These are phyloP conservation scores for Meteorus cinctellus DNA, from an alignment of 2,888 invertebrate species.

Conservation along the genomic window DNA sequence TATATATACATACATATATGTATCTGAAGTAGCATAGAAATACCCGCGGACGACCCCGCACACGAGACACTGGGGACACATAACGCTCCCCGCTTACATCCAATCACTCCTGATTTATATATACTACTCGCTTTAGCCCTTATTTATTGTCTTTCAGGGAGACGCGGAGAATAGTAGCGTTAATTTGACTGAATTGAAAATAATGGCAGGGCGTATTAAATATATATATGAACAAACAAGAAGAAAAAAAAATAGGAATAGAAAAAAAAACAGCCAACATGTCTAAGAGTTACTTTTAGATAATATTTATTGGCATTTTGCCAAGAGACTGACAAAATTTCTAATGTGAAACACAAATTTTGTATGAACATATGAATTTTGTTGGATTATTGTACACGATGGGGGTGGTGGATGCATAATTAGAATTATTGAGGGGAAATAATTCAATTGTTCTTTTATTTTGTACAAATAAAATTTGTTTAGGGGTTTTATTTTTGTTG, in stretches of 20 bases:
- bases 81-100: conserved; percentile 73
- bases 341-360: too few species aligned
- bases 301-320: too few species aligned
- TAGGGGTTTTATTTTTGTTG: too few species aligned
- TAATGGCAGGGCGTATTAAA: conserved; percentile 60
- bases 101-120: conserved; percentile 74
- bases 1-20: not conserved
- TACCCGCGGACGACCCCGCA: conserved; percentile 67
- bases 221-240: conserved; percentile 36
- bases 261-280: not conserved
- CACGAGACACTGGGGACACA: conserved; percentile 73
- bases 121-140: conserved; percentile 72
- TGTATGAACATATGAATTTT: too few species aligned
- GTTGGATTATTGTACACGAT: too few species aligned
- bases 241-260: conserved; percentile 25
- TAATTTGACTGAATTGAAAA: conserved; percentile 73
- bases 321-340: too few species aligned
- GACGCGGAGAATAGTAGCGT: conserved; percentile 69
- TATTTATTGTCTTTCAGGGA: conserved; percentile 70
- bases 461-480: too few species aligned
- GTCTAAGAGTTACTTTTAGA: too few species aligned
- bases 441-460: too few species aligned
- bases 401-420: too few species aligned
- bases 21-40: conserved; percentile 43
- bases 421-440: too few species aligned